Evolutionary conservation across 2,888 invertebrate genomes (phyloP), one percentile per base, ranked within the genome.

Genomic region (Caenorhabditis becei): DNA sequence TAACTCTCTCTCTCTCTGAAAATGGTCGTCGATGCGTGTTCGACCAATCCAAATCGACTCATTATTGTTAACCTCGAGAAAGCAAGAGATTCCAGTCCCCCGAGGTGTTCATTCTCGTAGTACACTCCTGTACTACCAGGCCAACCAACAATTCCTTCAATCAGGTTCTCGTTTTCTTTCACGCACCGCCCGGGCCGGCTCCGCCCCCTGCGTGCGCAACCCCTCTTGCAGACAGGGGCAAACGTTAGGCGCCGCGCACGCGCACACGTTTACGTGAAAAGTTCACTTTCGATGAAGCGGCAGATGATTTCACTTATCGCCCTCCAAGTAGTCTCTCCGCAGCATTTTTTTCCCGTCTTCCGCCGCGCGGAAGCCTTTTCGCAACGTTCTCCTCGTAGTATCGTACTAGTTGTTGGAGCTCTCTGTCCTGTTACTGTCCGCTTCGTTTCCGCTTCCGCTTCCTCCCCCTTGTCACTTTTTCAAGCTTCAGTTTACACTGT

Each of bases 221-320:
- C 54, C 62, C 56, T 37, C 58, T 23, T 32, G 72, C 72, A 75
- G 66, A 75, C 62, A 61, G 70, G 70, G 70, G 70, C 62, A 71
- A 71, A 61, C 70, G 69, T 69, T 69, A 71, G 70, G 61, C 61
- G 70, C 70, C 18, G 53, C 54, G 66, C 66, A 54, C 66, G 56
- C 18, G n/a, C 44, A 47, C 56, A 49, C 51, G 53, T 66, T 41
- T 62, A 63, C 69, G 62, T 69, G 77, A 69, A 69, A 69, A n/a
- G 69, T 63, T 77, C 67, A 75, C 67, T 77, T 77, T 77, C 77
- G 69, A 71, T 71, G 61, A 59, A n/a, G n/a, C n/a, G 59, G 53
- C 35, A 41, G 56, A 75, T 77, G 67, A 67, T 77, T 77, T 77
- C 77, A 69, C 77, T 77, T 69, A 69, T 77, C 77, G 61, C 66